Evolutionary conservation across 2,797 vertebrate species (phyloP), one percentile per base, ranked within the genome.

Genomic region (Orientallactaga sibirica): DNA sequence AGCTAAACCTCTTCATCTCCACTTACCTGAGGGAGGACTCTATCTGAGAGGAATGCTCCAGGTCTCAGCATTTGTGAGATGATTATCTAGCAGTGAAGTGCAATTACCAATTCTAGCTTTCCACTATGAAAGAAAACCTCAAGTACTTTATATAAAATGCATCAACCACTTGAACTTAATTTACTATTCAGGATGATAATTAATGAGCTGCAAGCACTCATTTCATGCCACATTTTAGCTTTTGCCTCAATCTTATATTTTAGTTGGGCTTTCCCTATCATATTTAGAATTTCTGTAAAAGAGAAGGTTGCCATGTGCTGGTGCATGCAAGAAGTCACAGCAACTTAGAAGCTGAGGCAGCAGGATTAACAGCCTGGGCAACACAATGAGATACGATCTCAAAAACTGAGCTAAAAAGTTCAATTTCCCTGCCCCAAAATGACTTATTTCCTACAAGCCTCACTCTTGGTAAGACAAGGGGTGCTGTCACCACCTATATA

Each of bases 231-330:
- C 0, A 64, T 83, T 87, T 94, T 95, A 97, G 95, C 87, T 91
- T 94, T 70, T 93, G 86, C 84, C 84, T 92, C 5, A 52, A 95
- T 94, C 91, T 96, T 96, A 96, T 87, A 95, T 92, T 94, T 96
- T 97, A 97, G 97, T 94, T 96, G 96, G 89, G 79, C 74, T 97
- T 97, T 92, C 96, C 90, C 88, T 25, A 86, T 78, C 83, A 92
- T 75, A 71, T 95, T 86, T 16, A 61, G 78, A 80, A 19, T 74
- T 94, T 86, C 78, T 91, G 95, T 41, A 10, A 84, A 76, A 74
- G n/a, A 78, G 71, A 86, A 94, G 33, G 37, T 18, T 48, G 19
- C 11, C 25, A 61, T 27, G 52, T 77, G 24, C 12, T 29, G 18
- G 29, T 37, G 4, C 29, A 24, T 25, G 7, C 58, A 20, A 19